Conservation (phyloP, 92 coral and sea anemone genomes). For the Palythoa grandis region DNA sequence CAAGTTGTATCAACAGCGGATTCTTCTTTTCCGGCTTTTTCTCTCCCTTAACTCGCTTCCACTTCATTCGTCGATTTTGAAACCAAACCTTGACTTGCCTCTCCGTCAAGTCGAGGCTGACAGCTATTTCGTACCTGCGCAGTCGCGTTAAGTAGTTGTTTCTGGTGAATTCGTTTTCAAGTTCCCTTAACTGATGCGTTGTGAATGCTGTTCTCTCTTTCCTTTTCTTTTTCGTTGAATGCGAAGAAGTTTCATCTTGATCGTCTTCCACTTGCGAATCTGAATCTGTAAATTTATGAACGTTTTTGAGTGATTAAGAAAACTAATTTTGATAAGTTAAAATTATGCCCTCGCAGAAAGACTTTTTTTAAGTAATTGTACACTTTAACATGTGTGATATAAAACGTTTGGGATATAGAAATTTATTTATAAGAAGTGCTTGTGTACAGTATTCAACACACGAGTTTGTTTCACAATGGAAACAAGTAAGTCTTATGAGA, state of each 20-base stretch:
- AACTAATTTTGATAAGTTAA: not conserved
- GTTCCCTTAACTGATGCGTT: conserved; percentile 95
- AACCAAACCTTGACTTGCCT: conserved; percentile 99
- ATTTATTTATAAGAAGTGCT: too few species aligned
- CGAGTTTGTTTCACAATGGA: too few species aligned
- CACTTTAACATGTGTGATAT: not conserved
- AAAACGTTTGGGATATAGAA: not conserved
- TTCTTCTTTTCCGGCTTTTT: conserved; percentile 97
- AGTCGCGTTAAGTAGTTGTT: conserved; percentile 96
- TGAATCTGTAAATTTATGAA: conserved; percentile 15
- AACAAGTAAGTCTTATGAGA: too few species aligned
- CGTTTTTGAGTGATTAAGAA: too few species aligned
- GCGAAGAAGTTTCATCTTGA: conserved; percentile 19
- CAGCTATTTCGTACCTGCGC: conserved; percentile 98
- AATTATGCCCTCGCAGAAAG: not conserved
- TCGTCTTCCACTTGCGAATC: conserved; percentile 39
- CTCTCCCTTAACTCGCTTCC: conserved; percentile 98
- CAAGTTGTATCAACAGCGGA: conserved; percentile 76
- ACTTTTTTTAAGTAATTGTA: not conserved
- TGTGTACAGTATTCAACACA: not conserved
- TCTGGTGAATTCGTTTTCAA: conserved; percentile 93
- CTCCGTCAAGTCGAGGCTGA: conserved; percentile 95
- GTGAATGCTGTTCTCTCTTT: conserved; percentile 98
- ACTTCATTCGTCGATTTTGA: conserved; percentile 96
- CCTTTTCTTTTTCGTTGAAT: conserved; percentile 72